phyloP scores from a whole-genome alignment of 2,113 vertebrate species.

The Neogale vison region DNA sequence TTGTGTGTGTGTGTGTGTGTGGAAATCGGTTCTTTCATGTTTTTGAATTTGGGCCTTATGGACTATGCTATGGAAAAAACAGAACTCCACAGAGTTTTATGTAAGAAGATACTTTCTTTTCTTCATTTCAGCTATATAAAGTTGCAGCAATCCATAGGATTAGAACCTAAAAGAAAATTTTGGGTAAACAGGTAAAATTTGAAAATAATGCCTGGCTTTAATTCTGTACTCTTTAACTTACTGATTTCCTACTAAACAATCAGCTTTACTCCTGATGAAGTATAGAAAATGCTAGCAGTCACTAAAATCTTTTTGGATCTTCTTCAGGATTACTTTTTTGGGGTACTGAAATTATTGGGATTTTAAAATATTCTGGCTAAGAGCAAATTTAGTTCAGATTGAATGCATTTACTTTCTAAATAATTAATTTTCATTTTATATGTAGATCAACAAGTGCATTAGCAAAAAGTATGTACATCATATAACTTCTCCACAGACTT shows the following conservation, averaged over 20 bases:
- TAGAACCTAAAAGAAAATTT: constrained; percentile 48
- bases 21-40: background rate
- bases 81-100: background rate
- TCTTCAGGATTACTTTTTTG: constrained; percentile 18
- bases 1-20: background rate
- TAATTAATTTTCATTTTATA: background rate
- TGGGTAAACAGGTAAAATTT: constrained; percentile 42
- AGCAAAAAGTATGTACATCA: background rate
- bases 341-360: constrained; percentile 18
- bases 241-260: constrained; percentile 37
- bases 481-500: background rate
- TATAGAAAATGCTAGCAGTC: constrained; percentile 1
- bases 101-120: constrained; percentile 47
- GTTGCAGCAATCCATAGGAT: constrained; percentile 41
- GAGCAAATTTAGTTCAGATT: background rate
- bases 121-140: constrained; percentile 40
- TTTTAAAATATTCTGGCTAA: background rate
- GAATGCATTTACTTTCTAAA: background rate
- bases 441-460: background rate
- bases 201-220: constrained; percentile 39
- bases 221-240: constrained; percentile 37
- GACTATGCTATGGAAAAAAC: background rate
- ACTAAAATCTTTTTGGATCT: constrained; percentile 21
- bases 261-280: constrained; percentile 23
- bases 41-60: background rate